These are phyloP conservation scores for Carapus acus DNA, from an alignment of 2,797 vertebrate species.

Conservation along the genomic window DNA sequence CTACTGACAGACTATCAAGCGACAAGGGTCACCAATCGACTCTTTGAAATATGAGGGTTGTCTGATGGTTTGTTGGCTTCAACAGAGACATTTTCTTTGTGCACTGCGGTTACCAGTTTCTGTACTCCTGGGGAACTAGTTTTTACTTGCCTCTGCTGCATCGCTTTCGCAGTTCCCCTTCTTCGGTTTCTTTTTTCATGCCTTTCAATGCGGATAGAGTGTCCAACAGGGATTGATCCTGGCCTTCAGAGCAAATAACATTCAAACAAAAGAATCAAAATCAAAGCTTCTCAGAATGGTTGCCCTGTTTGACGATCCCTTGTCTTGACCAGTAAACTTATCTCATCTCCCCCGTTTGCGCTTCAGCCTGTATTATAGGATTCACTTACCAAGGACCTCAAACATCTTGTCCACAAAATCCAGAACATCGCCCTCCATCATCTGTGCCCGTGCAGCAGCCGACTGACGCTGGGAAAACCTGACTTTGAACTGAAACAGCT, in stretches of 20 bases:
- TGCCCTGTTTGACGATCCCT: background rate
- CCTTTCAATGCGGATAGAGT: constrained; percentile 41
- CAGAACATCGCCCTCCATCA: constrained; percentile 55
- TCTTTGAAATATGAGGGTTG: no score
- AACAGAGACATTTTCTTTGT: no score
- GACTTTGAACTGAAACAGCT: constrained; percentile 48
- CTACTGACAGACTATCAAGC: no score
- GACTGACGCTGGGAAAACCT: constrained; percentile 29
- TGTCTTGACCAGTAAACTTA: background rate
- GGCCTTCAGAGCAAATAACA: constrained; percentile 41
- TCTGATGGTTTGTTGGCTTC: no score
- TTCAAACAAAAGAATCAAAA: background rate
- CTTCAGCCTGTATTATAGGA: no score
- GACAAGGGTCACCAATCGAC: no score
- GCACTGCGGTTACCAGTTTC: no score
- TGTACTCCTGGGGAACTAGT: no score
- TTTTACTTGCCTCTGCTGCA: constrained; percentile 53
- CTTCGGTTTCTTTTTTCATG: constrained; percentile 30
- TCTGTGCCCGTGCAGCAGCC: background rate
- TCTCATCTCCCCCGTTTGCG: background rate
- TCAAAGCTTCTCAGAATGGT: background rate
- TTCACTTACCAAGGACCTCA: constrained; percentile 55
- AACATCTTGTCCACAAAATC: constrained; percentile 66
- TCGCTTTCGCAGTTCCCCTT: constrained; percentile 20
- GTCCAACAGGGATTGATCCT: constrained; percentile 28